Evolutionary conservation across 92 coral and sea anemone species (phyloP), one percentile per base, ranked within the genome.

Genomic region (Parazoanthus swiftii): DNA sequence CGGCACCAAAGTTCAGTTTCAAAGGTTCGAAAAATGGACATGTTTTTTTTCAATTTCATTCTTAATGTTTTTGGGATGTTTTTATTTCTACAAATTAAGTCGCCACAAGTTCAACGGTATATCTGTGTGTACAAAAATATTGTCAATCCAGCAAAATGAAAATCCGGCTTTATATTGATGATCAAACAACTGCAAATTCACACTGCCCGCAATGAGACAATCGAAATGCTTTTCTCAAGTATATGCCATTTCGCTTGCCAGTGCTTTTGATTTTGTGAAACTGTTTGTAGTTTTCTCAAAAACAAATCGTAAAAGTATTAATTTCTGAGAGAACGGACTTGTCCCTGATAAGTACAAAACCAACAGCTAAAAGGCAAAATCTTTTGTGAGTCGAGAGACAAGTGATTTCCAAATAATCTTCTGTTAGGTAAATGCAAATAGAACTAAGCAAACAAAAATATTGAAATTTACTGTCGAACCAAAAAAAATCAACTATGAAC

Each of bases 1-100:
- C 65, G 67, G 42, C 77, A 25, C 48, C 79, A 84, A 84, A 84
- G 44, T 70, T 84, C 66, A 46, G 43, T 68, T 39, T n/a, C 44
- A 84, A 71, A 43, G 25, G 56, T 84, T 70, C 78, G 16, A 66
- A 84, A 51, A 5, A 46, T 29, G 38, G 68, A 38, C 43, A 84
- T 68, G 23, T 43, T 44, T 44, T 36, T 29, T 50, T 15, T 10
- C 7, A 9, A 71, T 70, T 35, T 71, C 46, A 18, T 35, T 80
- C 16, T 7, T 16, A 29, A 29, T 29, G 33, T 29, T 29, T 5
- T n/a, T 79, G 39, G 11, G 33, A 6, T 7, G 37, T 50, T 21
- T 56, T 29, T 13, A 15, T 4, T 18, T 18, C 23, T n/a, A 29
- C 18, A 54, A 35, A 14, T 10, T 58, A 14, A n/a, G 56, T 43